Evolutionary conservation across 2,888 invertebrate genomes (phyloP), one percentile per base, ranked within the genome.

Genomic region (Pogonocherus hispidulus): DNA sequence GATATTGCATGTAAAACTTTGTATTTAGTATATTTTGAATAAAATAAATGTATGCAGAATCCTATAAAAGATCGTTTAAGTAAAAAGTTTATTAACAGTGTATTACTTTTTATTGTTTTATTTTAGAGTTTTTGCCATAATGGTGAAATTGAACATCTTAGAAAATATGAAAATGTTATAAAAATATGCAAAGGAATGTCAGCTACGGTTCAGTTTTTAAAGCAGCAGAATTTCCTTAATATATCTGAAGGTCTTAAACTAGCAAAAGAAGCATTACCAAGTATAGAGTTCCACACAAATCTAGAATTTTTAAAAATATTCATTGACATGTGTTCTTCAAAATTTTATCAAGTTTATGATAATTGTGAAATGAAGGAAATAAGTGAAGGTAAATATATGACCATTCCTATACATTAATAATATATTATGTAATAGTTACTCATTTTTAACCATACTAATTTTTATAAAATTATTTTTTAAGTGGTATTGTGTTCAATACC

Each of bases 231-330:
- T 54, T 74, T 79, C 20, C 66, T 80, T n/a, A 73, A 78, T 11
- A 76, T 79, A n/a, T 70, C 70, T 63, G 83, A 83, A 76, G 84
- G 87, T 23, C 81, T 91, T 1, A 81, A 74, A 49, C 82, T 86
- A 41, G 88, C 91, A 20, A 87, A 88, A 72, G 86, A 87, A 23
- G 87, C 90, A 0, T 83, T 91, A 47, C 85, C 88, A 0, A 87
- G 89, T 68, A 81, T 92, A 35, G 88, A 90, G 67, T 88, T 90
- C 75, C 90, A 91, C 79, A 86, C 88, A 81, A 89, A 88, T 82
- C 86, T 89, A 46, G 81, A 79, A 23, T 87, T 89, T 76, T 83
- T 92, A 44, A 86, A 84, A 59, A 70, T 69, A 6, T 80, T 82
- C 55, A 69, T 85, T 14, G 81, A 83, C 60, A 41, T 83, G 14